Evolutionary conservation across 1,140 invertebrate genomes (phyloP).

Genomic region (Hylaeus volcanicus): DNA sequence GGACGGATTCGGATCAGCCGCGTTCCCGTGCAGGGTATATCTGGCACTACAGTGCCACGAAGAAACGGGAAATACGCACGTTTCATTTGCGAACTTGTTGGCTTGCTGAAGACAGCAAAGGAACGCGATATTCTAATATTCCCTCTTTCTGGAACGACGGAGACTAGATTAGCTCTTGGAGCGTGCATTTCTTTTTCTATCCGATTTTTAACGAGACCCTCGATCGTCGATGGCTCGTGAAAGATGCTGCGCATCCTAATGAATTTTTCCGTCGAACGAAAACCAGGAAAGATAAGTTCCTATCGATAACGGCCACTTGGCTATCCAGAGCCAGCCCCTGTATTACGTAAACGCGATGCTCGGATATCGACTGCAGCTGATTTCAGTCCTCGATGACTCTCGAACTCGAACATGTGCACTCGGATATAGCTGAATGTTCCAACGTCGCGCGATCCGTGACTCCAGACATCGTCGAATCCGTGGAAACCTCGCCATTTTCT

Average conservation of each 20-base stretch:
- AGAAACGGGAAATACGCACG: neutral
- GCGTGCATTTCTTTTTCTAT: no score
- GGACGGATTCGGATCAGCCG: constrained; percentile 2
- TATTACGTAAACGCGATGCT: constrained; percentile 5
- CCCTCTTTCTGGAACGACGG: no score
- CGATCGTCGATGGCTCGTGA: neutral
- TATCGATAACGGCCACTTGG: neutral
- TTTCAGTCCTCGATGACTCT: constrained; percentile 14
- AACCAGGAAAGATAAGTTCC: constrained; percentile 14
- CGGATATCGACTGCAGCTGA: neutral
- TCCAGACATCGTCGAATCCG: neutral
- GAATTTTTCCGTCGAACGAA: constrained; percentile 11
- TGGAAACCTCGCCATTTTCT: neutral
- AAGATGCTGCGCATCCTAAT: neutral
- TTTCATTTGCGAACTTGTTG: neutral
- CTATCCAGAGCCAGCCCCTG: no score
- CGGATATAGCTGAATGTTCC: neutral
- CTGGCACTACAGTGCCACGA: neutral
- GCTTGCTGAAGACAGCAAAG: no score
- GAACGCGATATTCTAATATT: no score
- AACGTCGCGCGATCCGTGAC: neutral
- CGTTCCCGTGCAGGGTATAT: neutral
- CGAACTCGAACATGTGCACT: neutral
- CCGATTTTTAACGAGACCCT: no score
- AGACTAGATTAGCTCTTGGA: no score